Evolutionary conservation across 2,797 vertebrate genomes (phyloP).

Genomic region (Dermochelys coriacea): DNA sequence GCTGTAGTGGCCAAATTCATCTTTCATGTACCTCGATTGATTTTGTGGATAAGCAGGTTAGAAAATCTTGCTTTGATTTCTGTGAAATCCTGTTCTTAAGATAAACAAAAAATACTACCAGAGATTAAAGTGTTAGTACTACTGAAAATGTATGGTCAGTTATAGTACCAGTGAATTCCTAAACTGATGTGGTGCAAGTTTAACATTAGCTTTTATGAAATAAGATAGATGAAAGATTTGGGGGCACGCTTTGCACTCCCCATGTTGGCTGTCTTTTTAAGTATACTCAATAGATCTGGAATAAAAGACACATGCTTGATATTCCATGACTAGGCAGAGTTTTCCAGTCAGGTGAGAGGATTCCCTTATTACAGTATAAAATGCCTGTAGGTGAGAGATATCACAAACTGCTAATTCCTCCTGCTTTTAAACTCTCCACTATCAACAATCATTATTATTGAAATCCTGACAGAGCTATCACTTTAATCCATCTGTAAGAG

Average conservation of each 20-base stretch:
- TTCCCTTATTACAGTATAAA: conserved; percentile 30
- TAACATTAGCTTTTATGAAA: conserved; percentile 23
- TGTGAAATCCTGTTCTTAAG: background rate
- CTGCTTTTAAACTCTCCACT: conserved; percentile 63
- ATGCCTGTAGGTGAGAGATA: conserved; percentile 46
- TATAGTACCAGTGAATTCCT: background rate
- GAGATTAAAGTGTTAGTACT: background rate
- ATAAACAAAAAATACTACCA: background rate
- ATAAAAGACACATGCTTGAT: conserved; percentile 8
- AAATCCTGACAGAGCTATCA: conserved; percentile 58
- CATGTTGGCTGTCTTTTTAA: conserved; percentile 35
- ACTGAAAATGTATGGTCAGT: background rate
- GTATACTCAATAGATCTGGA: background rate
- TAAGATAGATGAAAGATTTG: background rate
- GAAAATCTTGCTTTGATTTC: conserved; percentile 10
- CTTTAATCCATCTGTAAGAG: conserved; percentile 70
- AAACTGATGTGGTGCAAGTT: background rate
- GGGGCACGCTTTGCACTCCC: background rate
- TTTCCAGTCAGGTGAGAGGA: conserved; percentile 38
- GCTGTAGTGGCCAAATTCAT: background rate
- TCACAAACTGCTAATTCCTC: conserved; percentile 52
- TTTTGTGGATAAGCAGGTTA: background rate
- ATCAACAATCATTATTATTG: conserved; percentile 65
- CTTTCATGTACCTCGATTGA: background rate
- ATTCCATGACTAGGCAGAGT: conserved; percentile 72